Base-by-base conservation (phyloP, 2,888 invertebrate species). In the Nemapogon koenigi region DNA sequence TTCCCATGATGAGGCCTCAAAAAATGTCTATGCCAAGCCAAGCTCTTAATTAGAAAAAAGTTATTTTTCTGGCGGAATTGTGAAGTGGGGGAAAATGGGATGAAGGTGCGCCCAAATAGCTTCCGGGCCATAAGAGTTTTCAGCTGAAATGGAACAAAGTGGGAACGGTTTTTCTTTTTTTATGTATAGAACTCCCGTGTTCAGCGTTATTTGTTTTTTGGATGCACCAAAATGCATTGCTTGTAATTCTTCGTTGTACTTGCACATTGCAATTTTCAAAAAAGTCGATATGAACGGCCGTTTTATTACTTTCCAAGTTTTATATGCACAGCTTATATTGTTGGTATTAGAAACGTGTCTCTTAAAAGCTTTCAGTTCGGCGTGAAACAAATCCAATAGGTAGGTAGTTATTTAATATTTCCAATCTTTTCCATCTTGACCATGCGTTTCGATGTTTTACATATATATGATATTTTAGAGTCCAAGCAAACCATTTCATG, bases 81-180 rank as follows among this genome's bases (percentile, higher is more conserved):
- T 16, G 13, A 4, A 16, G 31, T 22, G 3, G 31, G 31, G 29
- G 16, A 46, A 29, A 25, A 46, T 22, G 6, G 46, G 45, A 17
- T 45, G 35, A 3, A 46, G 40, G 16, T 46, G 46, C 3, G 44
- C 44, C 48, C 48, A 48, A 16, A 48, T 48, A 4, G 44, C 41
- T 16, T 43, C 44, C 11, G 46, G 45, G 17, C 35, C 11, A 22
- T 44, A 42, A 11, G 7, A 13, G 28, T 43, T 43, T 7, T 41
- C 17, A 7, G 43, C 35, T 11, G 44, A 45, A 19, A 47, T 41
- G 3, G 46, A 41, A 27, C 42, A 42, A 8, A 45, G 45, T n/a
- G 43, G 41, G n/a, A 38, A 16, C 19, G 28, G 22, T 27, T 28
- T 37, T 19, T 44, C 40, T 22, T 35, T 17, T 40, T 43, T 42